Conservation (phyloP, 2,797 vertebrate genomes). For the Sorex maritimensis region DNA sequence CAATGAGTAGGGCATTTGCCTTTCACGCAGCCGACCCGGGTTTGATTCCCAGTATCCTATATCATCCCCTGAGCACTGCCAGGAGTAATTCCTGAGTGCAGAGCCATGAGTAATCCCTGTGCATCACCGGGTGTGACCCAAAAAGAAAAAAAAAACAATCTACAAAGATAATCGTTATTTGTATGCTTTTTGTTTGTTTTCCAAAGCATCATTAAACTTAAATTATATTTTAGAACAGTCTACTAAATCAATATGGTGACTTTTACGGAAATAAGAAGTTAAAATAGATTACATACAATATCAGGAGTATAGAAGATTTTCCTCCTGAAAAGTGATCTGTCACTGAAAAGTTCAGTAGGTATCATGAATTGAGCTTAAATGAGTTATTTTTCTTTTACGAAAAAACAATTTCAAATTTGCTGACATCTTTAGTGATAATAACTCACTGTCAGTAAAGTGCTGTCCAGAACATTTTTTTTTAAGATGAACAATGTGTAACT, state of each 20-base stretch:
- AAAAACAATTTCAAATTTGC: slow-evolving; percentile 68
- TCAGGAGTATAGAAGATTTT: not conserved
- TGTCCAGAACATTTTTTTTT: not conserved
- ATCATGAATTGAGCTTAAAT: slow-evolving; percentile 30
- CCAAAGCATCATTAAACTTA: not conserved
- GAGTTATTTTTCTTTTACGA: slow-evolving; percentile 49
- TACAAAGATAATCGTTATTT: not conserved
- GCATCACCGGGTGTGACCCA: too few relatives aligned
- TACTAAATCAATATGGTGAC: not conserved
- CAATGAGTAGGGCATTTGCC: too few relatives aligned
- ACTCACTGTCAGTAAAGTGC: slow-evolving; percentile 30
- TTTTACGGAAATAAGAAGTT: slow-evolving; percentile 44
- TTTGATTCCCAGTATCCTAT: too few relatives aligned
- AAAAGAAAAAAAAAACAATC: slow-evolving; percentile 17
- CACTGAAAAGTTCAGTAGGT: not conserved
- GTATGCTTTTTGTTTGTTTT: not conserved
- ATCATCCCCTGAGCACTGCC: too few relatives aligned
- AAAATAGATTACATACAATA: not conserved
- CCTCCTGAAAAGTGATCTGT: not conserved
- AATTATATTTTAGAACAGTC: not conserved
- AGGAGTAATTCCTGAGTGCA: too few relatives aligned
- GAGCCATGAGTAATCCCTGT: too few relatives aligned
- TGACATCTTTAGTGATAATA: slow-evolving; percentile 67
- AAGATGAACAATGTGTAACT: slow-evolving; percentile 29
- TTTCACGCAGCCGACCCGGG: too few relatives aligned